Percentiles rank a stretch among this genome's conserved stretches.
Evolutionary conservation across 2,797 vertebrate species (phyloP).

Genomic region (Phataginus tetradactyla): DNA sequence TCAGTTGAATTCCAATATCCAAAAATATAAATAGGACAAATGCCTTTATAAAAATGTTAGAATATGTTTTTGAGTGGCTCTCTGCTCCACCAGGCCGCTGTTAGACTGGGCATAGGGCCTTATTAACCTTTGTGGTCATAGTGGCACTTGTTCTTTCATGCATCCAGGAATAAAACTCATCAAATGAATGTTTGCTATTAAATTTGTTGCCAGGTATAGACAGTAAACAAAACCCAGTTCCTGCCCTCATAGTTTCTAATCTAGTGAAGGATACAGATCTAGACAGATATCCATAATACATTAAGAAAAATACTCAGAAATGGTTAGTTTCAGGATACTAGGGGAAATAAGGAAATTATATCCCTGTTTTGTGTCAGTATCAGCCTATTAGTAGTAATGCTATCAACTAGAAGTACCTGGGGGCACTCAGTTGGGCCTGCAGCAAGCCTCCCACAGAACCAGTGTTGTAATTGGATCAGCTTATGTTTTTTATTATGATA

Average conservation of each 20-base stretch:
- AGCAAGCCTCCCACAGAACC: neutral
- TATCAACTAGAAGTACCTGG: neutral
- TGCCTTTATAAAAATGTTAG: neutral
- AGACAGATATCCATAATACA: neutral
- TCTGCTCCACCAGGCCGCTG: neutral
- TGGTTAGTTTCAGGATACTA: neutral
- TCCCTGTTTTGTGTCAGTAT: neutral
- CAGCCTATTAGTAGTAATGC: neutral
- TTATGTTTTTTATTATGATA: neutral
- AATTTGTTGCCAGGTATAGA: neutral
- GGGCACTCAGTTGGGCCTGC: neutral
- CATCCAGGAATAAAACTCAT: neutral
- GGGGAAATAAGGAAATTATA: neutral
- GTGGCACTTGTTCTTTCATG: neutral
- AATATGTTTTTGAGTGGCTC: neutral
- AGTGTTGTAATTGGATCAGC: neutral
- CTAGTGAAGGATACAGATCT: neutral
- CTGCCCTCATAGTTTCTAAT: neutral
- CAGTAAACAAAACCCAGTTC: neutral
- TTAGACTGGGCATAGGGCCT: neutral
- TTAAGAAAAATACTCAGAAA: neutral
- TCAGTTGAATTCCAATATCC: neutral
- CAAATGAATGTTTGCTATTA: neutral
- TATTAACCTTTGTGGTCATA: neutral
- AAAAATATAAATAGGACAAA: neutral